phyloP scores from a whole-genome alignment of 2,113 vertebrate genomes.

The Pantherophis guttatus region DNA sequence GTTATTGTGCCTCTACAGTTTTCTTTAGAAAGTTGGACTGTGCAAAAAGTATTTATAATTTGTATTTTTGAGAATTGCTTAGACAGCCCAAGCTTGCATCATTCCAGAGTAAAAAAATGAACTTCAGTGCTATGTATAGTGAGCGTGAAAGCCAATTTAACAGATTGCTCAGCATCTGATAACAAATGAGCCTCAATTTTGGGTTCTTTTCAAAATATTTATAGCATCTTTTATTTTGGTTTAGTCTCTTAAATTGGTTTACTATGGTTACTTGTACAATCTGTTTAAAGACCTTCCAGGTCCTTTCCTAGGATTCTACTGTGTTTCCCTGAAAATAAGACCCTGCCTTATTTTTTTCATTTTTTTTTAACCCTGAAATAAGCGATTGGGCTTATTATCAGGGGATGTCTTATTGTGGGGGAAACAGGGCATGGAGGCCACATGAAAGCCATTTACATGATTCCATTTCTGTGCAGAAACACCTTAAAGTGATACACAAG shows the following conservation, averaged over 20 bases:
- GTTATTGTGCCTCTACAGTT: slow-evolving; percentile 55
- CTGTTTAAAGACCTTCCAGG: slow-evolving; percentile 16
- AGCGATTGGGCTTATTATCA: too few relatives aligned
- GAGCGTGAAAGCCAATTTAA: slow-evolving; percentile 34
- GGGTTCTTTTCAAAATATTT: slow-evolving; percentile 57
- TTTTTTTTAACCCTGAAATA: too few relatives aligned
- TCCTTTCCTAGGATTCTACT: neutral
- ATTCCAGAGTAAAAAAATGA: slow-evolving; percentile 54
- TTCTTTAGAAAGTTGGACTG: slow-evolving; percentile 70
- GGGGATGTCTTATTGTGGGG: too few relatives aligned
- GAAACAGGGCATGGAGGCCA: slow-evolving; percentile 10
- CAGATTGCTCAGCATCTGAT: slow-evolving; percentile 50
- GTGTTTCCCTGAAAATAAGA: too few relatives aligned
- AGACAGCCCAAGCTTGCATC: slow-evolving; percentile 39
- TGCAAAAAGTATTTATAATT: slow-evolving; percentile 60
- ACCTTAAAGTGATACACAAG: slow-evolving; percentile 23
- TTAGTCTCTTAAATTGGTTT: slow-evolving; percentile 52
- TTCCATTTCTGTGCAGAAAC: neutral
- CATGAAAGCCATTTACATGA: neutral
- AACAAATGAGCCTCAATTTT: slow-evolving; percentile 53
- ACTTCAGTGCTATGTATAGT: slow-evolving; percentile 40
- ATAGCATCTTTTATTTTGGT: slow-evolving; percentile 31
- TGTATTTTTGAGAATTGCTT: slow-evolving; percentile 38
- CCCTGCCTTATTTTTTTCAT: too few relatives aligned
- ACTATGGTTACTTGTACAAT: slow-evolving; percentile 38